Percentiles rank a stretch among this genome's conserved stretches.
These are phyloP conservation scores for Osedax frankpressi DNA, from an alignment of 2,888 invertebrate genomes.

Conservation along the genomic window DNA sequence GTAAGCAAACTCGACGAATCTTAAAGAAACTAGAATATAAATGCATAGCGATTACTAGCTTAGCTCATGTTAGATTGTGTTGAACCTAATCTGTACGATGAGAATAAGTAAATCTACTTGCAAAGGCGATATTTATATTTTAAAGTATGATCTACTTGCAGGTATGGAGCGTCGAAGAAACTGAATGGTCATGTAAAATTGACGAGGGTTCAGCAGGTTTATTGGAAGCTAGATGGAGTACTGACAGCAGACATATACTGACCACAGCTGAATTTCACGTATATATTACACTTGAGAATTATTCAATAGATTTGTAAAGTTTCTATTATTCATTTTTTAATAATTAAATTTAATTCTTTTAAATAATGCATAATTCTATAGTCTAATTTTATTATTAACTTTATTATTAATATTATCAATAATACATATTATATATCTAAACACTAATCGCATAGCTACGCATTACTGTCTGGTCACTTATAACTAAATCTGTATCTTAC, in stretches of 20 bases:
- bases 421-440: too few relatives aligned
- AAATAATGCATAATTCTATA: too few relatives aligned
- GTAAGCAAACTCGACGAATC: too few relatives aligned
- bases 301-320: background rate
- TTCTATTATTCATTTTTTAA: background rate
- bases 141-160: conserved; percentile 28
- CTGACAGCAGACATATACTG: conserved; percentile 50
- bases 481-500: conserved; percentile 46
- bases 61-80: too few relatives aligned
- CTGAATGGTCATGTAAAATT: conserved; percentile 52
- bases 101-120: too few relatives aligned
- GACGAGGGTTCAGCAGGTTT: conserved; percentile 51
- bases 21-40: too few relatives aligned
- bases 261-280: conserved; percentile 51
- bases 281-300: background rate
- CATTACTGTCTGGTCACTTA: conserved; percentile 48
- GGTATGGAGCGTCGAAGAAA: conserved; percentile 49
- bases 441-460: conserved; percentile 34
- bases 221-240: conserved; percentile 49
- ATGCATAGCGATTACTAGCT: too few relatives aligned
- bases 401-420: background rate
- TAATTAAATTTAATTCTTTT: background rate
- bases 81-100: too few relatives aligned
- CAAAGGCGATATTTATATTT: too few relatives aligned
- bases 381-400: too few relatives aligned